Percentiles rank a stretch among this genome's conserved stretches.
phyloP scores from a whole-genome alignment of 2,113 vertebrate genomes.

The Bagarius yarrelli region DNA sequence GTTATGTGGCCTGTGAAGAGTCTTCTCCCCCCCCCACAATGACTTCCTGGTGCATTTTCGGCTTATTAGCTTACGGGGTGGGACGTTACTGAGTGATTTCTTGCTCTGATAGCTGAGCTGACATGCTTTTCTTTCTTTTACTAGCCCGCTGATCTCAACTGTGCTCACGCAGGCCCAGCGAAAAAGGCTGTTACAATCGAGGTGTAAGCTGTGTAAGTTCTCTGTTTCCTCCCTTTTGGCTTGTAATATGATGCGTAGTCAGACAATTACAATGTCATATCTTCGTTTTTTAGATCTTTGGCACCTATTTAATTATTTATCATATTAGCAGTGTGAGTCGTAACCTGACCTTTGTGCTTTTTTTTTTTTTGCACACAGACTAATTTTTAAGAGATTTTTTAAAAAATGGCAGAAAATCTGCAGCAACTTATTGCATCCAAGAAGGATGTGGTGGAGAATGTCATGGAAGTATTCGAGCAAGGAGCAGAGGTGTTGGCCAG shows the following conservation, averaged over 20 bases:
- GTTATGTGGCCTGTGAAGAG: not conserved
- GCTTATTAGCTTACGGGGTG: constrained; percentile 60
- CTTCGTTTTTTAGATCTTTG: not conserved
- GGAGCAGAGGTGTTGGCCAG: constrained; percentile 72
- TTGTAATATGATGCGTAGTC: not conserved
- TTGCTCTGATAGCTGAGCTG: constrained; percentile 46
- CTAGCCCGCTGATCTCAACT: constrained; percentile 44
- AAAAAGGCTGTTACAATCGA: not conserved
- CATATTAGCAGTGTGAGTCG: not conserved
- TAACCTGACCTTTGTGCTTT: not conserved
- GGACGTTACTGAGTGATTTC: constrained; percentile 47
- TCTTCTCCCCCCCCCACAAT: not conserved
- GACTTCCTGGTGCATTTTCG: constrained; percentile 52
- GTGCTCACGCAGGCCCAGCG: constrained; percentile 12
- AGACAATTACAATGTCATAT: not conserved
- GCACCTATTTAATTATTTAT: not conserved
- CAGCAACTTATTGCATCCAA: constrained; percentile 68
- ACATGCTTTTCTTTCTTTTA: constrained; percentile 58
- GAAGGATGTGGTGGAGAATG: constrained; percentile 70
- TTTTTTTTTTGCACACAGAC: constrained; percentile 8
- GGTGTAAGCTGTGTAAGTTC: constrained; percentile 30
- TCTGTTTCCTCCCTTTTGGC: not conserved
- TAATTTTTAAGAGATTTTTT: constrained; percentile 7
- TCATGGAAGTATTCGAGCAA: constrained; percentile 75
- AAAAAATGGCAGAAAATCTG: constrained; percentile 65